Conservation (phyloP, 92 coral and sea anemone species). For the Paramuricea clavata region DNA sequence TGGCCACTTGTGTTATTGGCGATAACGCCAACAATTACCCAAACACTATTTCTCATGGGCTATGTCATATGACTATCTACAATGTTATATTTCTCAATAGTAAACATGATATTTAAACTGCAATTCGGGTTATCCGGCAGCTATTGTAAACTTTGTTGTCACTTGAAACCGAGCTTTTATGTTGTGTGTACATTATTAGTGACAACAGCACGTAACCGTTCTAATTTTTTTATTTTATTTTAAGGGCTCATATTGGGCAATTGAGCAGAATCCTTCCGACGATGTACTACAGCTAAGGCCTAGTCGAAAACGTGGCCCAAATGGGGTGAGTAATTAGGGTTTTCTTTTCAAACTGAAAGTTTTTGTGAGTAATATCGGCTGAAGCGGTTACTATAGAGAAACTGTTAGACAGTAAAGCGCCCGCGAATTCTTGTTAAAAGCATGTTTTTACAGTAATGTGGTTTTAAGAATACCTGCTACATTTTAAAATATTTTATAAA, state of each 20-base stretch:
- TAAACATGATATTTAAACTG: background rate
- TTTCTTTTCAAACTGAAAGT: background rate
- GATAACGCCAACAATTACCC: constrained; percentile 41
- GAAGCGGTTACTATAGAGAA: background rate
- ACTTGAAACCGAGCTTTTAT: background rate
- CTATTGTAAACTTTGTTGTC: background rate
- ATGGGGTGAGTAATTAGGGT: constrained; percentile 81
- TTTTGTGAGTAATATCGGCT: background rate
- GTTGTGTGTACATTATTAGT: background rate
- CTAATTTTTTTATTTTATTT: background rate
- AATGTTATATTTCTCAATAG: background rate
- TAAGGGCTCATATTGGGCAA: constrained; percentile 99
- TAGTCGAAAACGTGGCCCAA: constrained; percentile 87
- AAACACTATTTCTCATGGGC: constrained; percentile 1
- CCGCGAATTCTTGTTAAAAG: background rate
- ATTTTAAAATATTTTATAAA: background rate
- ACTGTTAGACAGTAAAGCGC: background rate
- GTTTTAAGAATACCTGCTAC: background rate
- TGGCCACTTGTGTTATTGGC: background rate
- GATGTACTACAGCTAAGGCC: constrained; percentile 81
- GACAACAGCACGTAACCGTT: background rate
- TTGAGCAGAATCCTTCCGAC: constrained; percentile 95
- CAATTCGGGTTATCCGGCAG: too few relatives aligned
- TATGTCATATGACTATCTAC: constrained; percentile 3
- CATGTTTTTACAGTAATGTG: background rate